A percentile compares a stretch with the other conserved stretches of the same genome.
Conservation (phyloP, 2,888 invertebrate species). For the Syritta pipiens region DNA sequence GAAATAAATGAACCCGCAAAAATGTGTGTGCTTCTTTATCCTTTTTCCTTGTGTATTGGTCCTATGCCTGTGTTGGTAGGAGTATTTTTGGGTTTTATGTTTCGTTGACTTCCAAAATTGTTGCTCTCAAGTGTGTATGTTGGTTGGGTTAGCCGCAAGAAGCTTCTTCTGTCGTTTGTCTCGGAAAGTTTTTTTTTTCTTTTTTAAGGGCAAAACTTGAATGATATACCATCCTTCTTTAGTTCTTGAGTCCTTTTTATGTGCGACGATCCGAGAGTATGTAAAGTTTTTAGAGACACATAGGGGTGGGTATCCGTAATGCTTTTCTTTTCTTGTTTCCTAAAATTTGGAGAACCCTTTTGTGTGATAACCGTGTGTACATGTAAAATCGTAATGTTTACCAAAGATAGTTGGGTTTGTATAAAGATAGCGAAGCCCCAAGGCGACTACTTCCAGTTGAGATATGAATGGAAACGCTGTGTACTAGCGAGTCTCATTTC, state of each 20-base stretch:
- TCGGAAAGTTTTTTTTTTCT: not conserved
- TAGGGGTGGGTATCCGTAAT: not conserved
- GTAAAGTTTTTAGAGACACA: not conserved
- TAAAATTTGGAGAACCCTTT: constrained; percentile 25
- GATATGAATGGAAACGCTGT: no score
- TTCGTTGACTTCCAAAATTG: constrained; percentile 33
- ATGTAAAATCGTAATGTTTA: constrained; percentile 9
- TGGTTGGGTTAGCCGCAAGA: constrained; percentile 36
- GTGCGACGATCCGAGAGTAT: constrained; percentile 17
- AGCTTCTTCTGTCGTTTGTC: not conserved
- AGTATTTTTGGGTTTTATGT: constrained; percentile 10
- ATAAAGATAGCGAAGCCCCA: constrained; percentile 4
- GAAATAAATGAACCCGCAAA: constrained; percentile 46
- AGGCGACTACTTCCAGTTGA: constrained; percentile 1
- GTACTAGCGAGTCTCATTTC: no score
- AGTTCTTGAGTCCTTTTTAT: constrained; percentile 24
- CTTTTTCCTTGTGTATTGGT: not conserved
- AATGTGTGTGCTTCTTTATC: constrained; percentile 20
- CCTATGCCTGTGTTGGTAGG: not conserved
- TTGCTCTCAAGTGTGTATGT: constrained; percentile 30
- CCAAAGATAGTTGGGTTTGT: constrained; percentile 10
- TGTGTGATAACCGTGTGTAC: constrained; percentile 29
- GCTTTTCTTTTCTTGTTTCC: not conserved
- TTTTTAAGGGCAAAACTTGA: constrained; percentile 30
- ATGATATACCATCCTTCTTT: constrained; percentile 41